Evolutionary conservation across 2,888 invertebrate species (phyloP), one percentile per base, ranked within the genome.

Genomic region (Stenodera caucasica): DNA sequence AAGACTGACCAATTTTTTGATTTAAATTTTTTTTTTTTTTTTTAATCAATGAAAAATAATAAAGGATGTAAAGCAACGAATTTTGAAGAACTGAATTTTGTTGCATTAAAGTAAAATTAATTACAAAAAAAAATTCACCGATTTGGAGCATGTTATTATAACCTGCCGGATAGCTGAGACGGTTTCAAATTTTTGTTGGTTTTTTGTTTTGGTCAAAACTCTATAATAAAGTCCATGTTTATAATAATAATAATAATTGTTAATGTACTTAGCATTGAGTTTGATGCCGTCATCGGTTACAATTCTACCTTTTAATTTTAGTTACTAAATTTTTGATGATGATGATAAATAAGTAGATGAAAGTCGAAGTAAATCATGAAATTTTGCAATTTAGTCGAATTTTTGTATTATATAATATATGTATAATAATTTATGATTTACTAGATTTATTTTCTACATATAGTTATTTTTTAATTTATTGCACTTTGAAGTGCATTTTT

Each of bases 1-100:
- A 74, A 73, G 72, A 72, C 72, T 72, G 72, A 72, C 64, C 62
- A 63, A 60, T 64, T 65, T 57, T 64, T 61, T 35, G 14, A 40
- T 29, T 53, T n/a, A n/a, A 53, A 30, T 12, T 18, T 40, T 33
- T 30, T 53, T 32, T 21, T 15, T 23, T 3, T 15, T 32, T 2
- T 32, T 32, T 29, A 29, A 8, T 11, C 9, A 8, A 2, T 7
- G 32, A 8, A 11, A 18, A 37, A 15, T 12, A 14, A 37, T 7
- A 37, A 37, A 5, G 5, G 35, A 55, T n/a, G n/a, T 52, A 55
- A 52, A 55, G 55, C 58, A 63, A 63, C 63, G 62, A 62, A 62
- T 58, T 11, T 45, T 6, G 11, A 21, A 50, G 14, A 50, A 14
- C 40, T 2, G 8, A 40, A 26, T 26, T 26, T 15, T 15, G 37